Conservation (phyloP, 2,797 vertebrate species). For the Chromis chromis region DNA sequence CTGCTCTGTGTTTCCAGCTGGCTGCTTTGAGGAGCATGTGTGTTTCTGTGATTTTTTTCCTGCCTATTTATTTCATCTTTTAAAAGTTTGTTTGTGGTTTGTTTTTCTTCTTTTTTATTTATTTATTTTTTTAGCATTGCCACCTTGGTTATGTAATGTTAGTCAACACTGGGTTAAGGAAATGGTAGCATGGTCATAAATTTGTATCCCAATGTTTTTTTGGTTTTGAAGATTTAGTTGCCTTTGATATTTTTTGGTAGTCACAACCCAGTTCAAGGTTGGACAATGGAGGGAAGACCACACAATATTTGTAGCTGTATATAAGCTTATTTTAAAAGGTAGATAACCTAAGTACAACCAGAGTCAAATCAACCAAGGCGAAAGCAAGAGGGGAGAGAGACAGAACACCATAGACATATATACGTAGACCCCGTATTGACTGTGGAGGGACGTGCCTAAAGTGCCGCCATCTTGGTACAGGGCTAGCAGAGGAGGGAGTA, state of each 20-base stretch:
- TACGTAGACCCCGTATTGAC: no score
- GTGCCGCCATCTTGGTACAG: no score
- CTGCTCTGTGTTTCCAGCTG: conserved; percentile 62
- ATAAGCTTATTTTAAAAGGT: no score
- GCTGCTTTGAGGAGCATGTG: conserved; percentile 41
- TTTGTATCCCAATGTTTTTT: background rate
- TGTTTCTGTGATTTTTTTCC: conserved; percentile 8
- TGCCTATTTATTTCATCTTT: conserved; percentile 17
- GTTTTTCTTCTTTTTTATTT: background rate
- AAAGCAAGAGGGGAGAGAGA: no score
- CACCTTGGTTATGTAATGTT: conserved; percentile 32
- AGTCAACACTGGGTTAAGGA: conserved; percentile 13
- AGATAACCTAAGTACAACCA: no score
- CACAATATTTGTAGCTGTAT: no score
- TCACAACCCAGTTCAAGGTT: no score
- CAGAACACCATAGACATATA: no score
- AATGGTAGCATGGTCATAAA: background rate
- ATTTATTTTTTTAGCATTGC: background rate
- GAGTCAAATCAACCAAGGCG: no score
- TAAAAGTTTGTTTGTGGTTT: conserved; percentile 15
- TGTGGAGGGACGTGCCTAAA: no score
- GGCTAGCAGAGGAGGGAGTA: no score
- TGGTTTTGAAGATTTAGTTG: background rate
- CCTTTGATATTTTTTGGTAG: background rate
- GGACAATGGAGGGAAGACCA: no score